Conservation (phyloP, 1,140 invertebrate genomes). For the Drosophila obscura region DNA sequence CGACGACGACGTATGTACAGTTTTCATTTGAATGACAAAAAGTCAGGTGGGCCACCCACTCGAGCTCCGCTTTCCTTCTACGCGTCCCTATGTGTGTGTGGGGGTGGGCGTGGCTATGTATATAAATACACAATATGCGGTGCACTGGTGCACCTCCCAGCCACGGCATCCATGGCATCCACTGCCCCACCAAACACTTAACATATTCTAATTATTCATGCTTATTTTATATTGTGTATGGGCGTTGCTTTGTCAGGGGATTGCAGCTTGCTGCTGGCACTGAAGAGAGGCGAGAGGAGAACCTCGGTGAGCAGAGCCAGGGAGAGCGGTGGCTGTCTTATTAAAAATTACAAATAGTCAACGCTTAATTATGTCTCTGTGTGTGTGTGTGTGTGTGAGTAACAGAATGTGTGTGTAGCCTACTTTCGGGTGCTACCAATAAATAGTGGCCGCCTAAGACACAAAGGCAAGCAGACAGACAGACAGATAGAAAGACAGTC, state of each 20-base stretch:
- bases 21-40: constrained; percentile 83
- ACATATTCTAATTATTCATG: constrained; percentile 84
- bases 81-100: constrained; percentile 37
- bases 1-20: constrained; percentile 76
- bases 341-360: constrained; percentile 82
- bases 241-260: constrained; percentile 29
- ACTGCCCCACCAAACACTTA: constrained; percentile 73
- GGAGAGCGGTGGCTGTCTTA: constrained; percentile 52
- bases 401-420: constrained; percentile 43
- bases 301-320: neutral
- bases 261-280: neutral
- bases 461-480: neutral
- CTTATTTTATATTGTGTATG: constrained; percentile 83
- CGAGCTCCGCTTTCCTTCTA: constrained; percentile 48
- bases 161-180: constrained; percentile 6
- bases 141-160: constrained; percentile 12
- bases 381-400: constrained; percentile 9
- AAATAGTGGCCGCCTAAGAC: constrained; percentile 34
- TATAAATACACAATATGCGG: constrained; percentile 80
- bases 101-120: constrained; percentile 66
- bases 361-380: constrained; percentile 64
- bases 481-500: no score
- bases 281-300: neutral
- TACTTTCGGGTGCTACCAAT: constrained; percentile 62
- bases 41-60: constrained; percentile 79